Base-by-base conservation (phyloP, 2,113 vertebrate species). In the Cromileptes altivelis region DNA sequence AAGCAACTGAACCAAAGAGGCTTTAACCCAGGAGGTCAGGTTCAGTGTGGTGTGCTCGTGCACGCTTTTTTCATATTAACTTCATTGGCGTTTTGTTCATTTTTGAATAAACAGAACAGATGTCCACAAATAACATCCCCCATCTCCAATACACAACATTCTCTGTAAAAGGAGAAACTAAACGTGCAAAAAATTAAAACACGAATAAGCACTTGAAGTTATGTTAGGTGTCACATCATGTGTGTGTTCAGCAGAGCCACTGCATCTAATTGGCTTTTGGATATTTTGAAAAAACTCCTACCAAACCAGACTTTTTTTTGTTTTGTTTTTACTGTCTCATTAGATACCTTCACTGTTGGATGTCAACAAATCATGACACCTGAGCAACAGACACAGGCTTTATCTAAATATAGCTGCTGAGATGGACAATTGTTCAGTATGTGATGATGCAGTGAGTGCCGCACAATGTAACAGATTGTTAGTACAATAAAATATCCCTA, bases 1-100 rank as follows among this genome's bases (percentile, higher is more conserved):
- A 72, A 72, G 18, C 19, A 67, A 14, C 4, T 30, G n/a, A 21
- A 74, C 63, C 37, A 69, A 79, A 84, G 69, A 78, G 42, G 33
- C 25, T 53, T 61, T 58, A 52, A 67, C 50, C 47, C 57, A 70
- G 40, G 49, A 63, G 30, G 15, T 53, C 45, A 45, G 50, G 18
- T 45, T 55, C 37, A 5, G 52, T 52, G 47, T 7, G 27, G 33
- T 50, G 13, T 25, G 37, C 52, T n/a, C 12, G 18, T 23, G 17
- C 42, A 62, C 23, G 19, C 61, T 27, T 52, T 45, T 12, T 45
- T 45, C 42, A 10, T 9, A 45, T 45, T 45, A 9, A 11, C 9
- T 45, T 10, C 9, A 45, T 45, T 45, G 42, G 42, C 42, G 3
- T 42, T 42, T 10, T 42, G 40, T 42, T 42, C 40, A 42, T 42